Evolutionary conservation across 2,888 invertebrate species (phyloP).

Genomic region (Hirtodrosophila duncani): DNA sequence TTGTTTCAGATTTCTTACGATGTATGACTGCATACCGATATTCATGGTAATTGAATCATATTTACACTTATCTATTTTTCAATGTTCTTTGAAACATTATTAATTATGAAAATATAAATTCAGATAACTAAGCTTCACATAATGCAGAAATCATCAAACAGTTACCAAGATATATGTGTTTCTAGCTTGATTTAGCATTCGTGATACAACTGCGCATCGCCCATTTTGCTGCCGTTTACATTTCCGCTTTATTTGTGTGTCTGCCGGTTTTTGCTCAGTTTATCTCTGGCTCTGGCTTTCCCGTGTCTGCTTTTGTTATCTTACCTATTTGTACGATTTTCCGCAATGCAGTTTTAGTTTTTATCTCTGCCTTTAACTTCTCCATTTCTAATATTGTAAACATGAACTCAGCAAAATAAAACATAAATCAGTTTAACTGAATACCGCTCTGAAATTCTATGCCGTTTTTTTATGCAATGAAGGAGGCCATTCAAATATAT

Average conservation of each 20-base stretch:
- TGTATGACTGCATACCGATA: too few species aligned
- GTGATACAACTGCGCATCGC: conserved; percentile 23
- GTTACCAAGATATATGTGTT: too few species aligned
- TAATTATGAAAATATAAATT: too few species aligned
- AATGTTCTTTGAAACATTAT: too few species aligned
- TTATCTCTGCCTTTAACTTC: conserved; percentile 25
- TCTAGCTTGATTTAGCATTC: neutral
- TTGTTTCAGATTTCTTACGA: too few species aligned
- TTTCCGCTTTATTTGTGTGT: conserved; percentile 62
- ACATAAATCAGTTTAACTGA: conserved; percentile 62
- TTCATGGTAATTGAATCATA: too few species aligned
- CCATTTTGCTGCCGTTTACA: conserved; percentile 71
- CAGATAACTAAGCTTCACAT: too few species aligned
- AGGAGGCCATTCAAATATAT: too few species aligned
- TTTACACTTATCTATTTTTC: too few species aligned
- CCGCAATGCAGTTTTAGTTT: conserved; percentile 32
- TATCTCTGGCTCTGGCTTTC: conserved; percentile 33
- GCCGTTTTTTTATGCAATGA: conserved; percentile 15
- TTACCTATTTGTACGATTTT: conserved; percentile 22
- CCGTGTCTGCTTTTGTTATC: conserved; percentile 7
- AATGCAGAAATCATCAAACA: too few species aligned
- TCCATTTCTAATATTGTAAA: conserved; percentile 62
- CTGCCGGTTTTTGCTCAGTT: conserved; percentile 36
- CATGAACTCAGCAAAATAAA: conserved; percentile 65
- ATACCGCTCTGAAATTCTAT: conserved; percentile 63